These are phyloP conservation scores for Endomychus coccineus DNA, from an alignment of 2,888 invertebrate genomes.

Conservation along the genomic window DNA sequence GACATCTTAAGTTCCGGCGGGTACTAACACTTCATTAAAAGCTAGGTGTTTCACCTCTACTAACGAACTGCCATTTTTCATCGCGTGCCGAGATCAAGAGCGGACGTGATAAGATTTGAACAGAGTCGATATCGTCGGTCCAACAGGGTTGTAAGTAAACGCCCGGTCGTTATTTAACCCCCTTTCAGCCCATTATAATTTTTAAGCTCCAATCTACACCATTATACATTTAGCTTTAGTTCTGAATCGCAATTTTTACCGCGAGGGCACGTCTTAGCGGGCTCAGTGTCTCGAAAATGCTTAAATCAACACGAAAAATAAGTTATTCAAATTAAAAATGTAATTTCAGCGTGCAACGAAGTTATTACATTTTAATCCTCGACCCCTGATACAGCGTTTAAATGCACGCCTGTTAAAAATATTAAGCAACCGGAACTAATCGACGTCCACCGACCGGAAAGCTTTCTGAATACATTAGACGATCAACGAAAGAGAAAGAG, in stretches of 20 bases:
- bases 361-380: slow-evolving; percentile 48
- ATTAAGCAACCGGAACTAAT: slow-evolving; percentile 45
- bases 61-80: slow-evolving; percentile 55
- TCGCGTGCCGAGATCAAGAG: slow-evolving; percentile 61
- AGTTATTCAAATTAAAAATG: slow-evolving; percentile 69
- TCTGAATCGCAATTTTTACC: slow-evolving; percentile 65
- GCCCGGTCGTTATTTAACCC: slow-evolving; percentile 45
- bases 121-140: slow-evolving; percentile 22
- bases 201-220: slow-evolving; percentile 67
- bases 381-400: slow-evolving; percentile 40
- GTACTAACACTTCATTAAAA: slow-evolving; percentile 13
- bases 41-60: slow-evolving; percentile 9
- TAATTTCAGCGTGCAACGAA: slow-evolving; percentile 48
- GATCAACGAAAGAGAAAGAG: slow-evolving; percentile 42
- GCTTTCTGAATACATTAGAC: slow-evolving; percentile 43
- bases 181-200: slow-evolving; percentile 56
- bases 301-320: slow-evolving; percentile 67
- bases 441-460: slow-evolving; percentile 33
- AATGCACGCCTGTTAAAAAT: slow-evolving; percentile 44
- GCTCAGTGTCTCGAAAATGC: slow-evolving; percentile 52
- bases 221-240: slow-evolving; percentile 66
- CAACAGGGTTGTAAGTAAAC: slow-evolving; percentile 18
- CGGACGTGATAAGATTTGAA: slow-evolving; percentile 47
- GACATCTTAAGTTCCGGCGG: too few species aligned
- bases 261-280: slow-evolving; percentile 57